phyloP scores from a whole-genome alignment of 2,113 vertebrate genomes.

The Neotragus moschatus region DNA sequence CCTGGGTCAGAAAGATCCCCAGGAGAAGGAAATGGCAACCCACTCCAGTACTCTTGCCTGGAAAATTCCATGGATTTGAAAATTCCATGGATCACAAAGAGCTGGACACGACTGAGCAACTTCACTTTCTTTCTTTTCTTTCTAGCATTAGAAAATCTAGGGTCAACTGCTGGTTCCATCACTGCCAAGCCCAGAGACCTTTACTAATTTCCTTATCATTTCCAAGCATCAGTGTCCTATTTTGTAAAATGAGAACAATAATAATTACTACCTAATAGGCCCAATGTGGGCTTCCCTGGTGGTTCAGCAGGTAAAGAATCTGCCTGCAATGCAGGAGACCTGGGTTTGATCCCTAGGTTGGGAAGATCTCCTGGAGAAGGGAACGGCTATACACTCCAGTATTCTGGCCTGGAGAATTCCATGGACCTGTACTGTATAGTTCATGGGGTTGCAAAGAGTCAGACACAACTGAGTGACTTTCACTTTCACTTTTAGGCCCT shows the following conservation, averaged over 20 bases:
- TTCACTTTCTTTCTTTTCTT: not conserved
- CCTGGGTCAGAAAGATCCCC: not conserved
- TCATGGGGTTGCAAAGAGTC: not conserved
- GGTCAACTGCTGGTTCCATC: not conserved
- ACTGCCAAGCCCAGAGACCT: not conserved
- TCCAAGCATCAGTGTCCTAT: not conserved
- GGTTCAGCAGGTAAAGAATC: not conserved
- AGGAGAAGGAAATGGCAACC: not conserved
- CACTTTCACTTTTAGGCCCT: not conserved
- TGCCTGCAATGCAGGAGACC: not conserved
- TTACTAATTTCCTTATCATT: not conserved
- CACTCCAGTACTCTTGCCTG: not conserved
- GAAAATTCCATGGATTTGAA: not conserved
- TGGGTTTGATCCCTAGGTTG: not conserved
- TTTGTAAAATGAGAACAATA: not conserved
- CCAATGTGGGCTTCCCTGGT: not conserved
- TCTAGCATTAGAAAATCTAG: not conserved
- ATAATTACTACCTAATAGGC: not conserved
- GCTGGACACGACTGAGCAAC: not conserved
- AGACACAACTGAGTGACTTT: fast-evolving
- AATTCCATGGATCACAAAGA: not conserved
- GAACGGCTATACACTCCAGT: not conserved
- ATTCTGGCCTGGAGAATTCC: not conserved
- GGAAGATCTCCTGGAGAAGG: not conserved
- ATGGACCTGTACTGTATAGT: not conserved